Percentiles rank a stretch among this genome's conserved stretches.
phyloP scores from a whole-genome alignment of 2,888 invertebrate genomes.

The Parascotia fuliginaria region DNA sequence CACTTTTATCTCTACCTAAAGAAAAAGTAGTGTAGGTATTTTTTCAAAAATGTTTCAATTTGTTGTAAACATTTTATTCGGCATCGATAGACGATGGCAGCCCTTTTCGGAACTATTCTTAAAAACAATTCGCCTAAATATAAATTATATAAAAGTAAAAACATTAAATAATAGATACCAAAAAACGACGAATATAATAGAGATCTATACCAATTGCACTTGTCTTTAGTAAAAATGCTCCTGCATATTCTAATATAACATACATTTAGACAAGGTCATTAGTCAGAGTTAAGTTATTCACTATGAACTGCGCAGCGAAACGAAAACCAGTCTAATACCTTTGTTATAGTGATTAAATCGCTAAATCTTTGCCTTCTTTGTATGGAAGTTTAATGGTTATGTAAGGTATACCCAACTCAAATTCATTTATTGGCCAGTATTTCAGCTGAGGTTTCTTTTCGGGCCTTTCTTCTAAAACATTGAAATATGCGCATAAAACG shows the following conservation, averaged over 20 bases:
- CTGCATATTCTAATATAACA: slow-evolving; percentile 1
- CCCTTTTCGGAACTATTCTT: too few species aligned
- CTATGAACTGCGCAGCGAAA: slow-evolving; percentile 17
- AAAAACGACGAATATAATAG: not conserved
- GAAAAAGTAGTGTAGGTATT: too few species aligned
- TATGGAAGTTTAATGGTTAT: slow-evolving; percentile 88
- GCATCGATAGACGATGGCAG: too few species aligned
- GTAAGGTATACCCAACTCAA: slow-evolving; percentile 92
- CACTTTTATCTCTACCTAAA: too few species aligned
- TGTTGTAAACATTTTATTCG: too few species aligned
- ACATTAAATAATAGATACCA: too few species aligned
- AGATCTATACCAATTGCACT: slow-evolving; percentile 2
- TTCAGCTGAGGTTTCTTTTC: slow-evolving; percentile 88
- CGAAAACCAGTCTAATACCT: not conserved
- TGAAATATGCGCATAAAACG: slow-evolving; percentile 92
- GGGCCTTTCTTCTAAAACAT: slow-evolving; percentile 90
- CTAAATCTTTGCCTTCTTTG: slow-evolving; percentile 74
- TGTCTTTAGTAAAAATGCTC: not conserved
- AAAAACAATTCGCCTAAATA: too few species aligned
- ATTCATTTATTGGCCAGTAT: slow-evolving; percentile 92
- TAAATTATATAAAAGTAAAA: too few species aligned
- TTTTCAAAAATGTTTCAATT: too few species aligned
- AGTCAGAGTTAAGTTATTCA: slow-evolving; percentile 24
- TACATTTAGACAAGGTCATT: slow-evolving; percentile 4
- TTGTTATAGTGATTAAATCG: slow-evolving; percentile 64